These are phyloP conservation scores for Drosophila chauvacae DNA, from an alignment of 1,140 invertebrate species.

Conservation along the genomic window DNA sequence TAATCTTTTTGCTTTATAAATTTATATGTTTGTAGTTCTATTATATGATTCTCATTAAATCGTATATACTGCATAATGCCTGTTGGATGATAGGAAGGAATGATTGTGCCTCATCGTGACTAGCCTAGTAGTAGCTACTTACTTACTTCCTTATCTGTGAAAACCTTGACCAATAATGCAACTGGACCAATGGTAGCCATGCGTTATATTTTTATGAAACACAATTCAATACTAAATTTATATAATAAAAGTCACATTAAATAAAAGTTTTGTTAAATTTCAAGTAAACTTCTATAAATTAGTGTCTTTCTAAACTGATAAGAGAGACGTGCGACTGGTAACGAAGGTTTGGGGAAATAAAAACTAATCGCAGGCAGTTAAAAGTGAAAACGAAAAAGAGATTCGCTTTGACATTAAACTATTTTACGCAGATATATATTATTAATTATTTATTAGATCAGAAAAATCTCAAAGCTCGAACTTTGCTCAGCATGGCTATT, in stretches of 20 bases:
- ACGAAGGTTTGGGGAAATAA: neutral
- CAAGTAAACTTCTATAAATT: neutral
- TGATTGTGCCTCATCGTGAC: slow-evolving; percentile 4
- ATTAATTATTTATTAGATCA: too few species aligned
- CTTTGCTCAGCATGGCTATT: slow-evolving; percentile 9
- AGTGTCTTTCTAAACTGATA: neutral
- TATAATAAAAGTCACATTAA: neutral
- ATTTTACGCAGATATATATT: too few species aligned
- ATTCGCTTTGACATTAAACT: neutral
- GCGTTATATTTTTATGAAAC: neutral
- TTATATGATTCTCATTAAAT: neutral
- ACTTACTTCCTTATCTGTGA: slow-evolving; percentile 22
- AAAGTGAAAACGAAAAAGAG: neutral
- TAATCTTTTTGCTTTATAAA: too few species aligned
- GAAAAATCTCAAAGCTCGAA: neutral
- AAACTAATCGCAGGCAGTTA: neutral
- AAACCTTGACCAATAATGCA: slow-evolving; percentile 35
- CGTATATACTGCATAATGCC: neutral
- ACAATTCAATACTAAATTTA: neutral
- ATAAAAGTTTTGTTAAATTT: neutral
- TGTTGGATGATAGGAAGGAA: neutral
- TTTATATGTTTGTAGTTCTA: neutral
- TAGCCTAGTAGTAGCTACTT: slow-evolving; percentile 5
- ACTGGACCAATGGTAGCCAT: slow-evolving; percentile 1
- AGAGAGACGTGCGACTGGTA: slow-evolving; percentile 3